Base-by-base conservation (phyloP, 1,140 invertebrate species). In the Cydia amplana region DNA sequence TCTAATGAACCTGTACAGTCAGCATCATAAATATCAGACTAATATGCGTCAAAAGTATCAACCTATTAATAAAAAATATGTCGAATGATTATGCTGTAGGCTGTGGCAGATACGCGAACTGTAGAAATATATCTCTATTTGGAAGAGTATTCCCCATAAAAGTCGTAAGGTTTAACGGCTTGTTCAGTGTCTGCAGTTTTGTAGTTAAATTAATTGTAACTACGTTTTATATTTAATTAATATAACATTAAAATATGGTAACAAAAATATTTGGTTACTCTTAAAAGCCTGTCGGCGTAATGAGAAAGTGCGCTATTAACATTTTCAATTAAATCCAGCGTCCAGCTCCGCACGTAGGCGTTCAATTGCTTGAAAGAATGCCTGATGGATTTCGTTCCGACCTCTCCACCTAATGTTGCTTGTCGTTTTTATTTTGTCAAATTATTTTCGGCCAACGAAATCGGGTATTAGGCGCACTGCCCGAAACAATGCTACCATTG, bases 291-390 rank as follows among this genome's bases (percentile, higher is more conserved):
- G 64, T 43, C 32, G 32, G 36, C 32, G 32, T 70, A 70, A 70
- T 70, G 65, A 70, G 18, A 6, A n/a, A 32, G 14, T 67, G 28
- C 28, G 28, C 32, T 18, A 86, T 82, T 82, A 87, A 83, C 79
- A 86, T 81, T 88, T 90, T 90, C 87, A 89, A 91, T 90, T 89
- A 90, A 88, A 87, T 88, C 87, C 83, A 80, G 80, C 77, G 79
- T 80, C 82, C 75, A 75, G 75, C 75, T 79, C 75, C 77, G 80
- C 78, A 85, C 81, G 65, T 40, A 40, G 65, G 65, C 65, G 36
- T 70, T 70, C 65, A 70, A 70, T 70, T 70, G 65, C 65, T 70
- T 43, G 65, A 70, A 70, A 70, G 64, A 70, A 70, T 70, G 65
- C 65, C 65, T 70, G 65, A 70, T 70, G 65, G 65, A 70, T 70